Conservation (phyloP, 2,797 vertebrate genomes). For the Platyrinchus mystaceus region DNA sequence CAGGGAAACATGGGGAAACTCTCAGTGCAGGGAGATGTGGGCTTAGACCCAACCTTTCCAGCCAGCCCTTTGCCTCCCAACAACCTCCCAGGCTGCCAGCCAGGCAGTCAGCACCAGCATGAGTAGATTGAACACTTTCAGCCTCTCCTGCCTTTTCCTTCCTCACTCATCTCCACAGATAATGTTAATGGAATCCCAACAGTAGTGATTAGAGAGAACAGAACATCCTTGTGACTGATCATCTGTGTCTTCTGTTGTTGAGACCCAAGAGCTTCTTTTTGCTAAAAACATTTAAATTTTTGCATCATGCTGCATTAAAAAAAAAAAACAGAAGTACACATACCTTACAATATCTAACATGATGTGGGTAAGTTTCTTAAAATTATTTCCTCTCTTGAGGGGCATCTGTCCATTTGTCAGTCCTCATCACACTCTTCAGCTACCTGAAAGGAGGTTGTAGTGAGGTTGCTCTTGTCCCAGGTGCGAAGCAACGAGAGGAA, state of each 20-base stretch:
- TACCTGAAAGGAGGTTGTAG: background rate
- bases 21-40: rapidly evolving
- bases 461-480: background rate
- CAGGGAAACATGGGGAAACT: background rate
- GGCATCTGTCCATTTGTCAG: background rate
- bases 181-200: background rate
- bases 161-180: background rate
- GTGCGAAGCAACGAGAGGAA: background rate
- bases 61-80: background rate
- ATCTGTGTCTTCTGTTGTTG: background rate
- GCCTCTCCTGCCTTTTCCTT: background rate
- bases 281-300: background rate
- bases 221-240: background rate
- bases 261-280: background rate
- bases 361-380: background rate
- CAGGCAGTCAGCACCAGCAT: background rate
- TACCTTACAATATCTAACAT: background rate
- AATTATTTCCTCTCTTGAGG: background rate
- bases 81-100: background rate
- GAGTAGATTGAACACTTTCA: background rate
- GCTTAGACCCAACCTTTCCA: background rate
- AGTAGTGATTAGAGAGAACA: background rate
- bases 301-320: background rate
- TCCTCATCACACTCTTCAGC: background rate
- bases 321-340: background rate